These are phyloP conservation scores for Andrena fulva DNA, from an alignment of 2,888 invertebrate genomes.

Conservation along the genomic window DNA sequence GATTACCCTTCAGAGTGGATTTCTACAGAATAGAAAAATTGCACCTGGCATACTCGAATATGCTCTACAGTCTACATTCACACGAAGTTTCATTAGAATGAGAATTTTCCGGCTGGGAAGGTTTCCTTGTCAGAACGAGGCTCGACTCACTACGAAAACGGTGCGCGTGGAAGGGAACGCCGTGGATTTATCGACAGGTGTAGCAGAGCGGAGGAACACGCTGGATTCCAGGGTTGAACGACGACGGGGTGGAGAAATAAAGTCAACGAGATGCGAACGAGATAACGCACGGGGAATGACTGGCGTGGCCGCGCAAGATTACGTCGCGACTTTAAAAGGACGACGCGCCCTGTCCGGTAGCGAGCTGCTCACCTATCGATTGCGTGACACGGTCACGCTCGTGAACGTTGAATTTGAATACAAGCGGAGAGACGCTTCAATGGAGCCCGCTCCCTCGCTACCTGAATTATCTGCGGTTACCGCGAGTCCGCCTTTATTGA, in stretches of 20 bases:
- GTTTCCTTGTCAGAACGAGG: background rate
- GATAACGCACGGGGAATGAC: conserved; percentile 69
- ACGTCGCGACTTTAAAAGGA: conserved; percentile 61
- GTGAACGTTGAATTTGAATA: conserved; percentile 64
- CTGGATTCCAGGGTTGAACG: conserved; percentile 39
- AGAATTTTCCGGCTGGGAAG: background rate
- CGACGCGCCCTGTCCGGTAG: conserved; percentile 69
- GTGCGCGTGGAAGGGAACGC: conserved; percentile 2
- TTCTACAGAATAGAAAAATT: too few species aligned
- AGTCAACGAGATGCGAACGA: conserved; percentile 62
- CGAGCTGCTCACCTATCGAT: conserved; percentile 59
- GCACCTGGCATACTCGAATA: too few species aligned
- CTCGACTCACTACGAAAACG: conserved; percentile 3
- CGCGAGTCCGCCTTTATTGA: conserved; percentile 48
- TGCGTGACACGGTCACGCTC: conserved; percentile 69
- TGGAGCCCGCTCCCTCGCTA: conserved; percentile 50
- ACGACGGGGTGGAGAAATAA: conserved; percentile 47
- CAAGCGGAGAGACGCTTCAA: conserved; percentile 49
- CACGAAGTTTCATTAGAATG: background rate
- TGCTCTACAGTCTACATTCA: too few species aligned
- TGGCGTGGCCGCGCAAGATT: conserved; percentile 61
- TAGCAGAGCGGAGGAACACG: conserved; percentile 41
- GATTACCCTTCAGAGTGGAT: too few species aligned
- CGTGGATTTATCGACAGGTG: conserved; percentile 41
- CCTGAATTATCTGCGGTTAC: conserved; percentile 47